These are phyloP conservation scores for Hypomecis punctinalis DNA, from an alignment of 2,888 invertebrate genomes.

Conservation along the genomic window DNA sequence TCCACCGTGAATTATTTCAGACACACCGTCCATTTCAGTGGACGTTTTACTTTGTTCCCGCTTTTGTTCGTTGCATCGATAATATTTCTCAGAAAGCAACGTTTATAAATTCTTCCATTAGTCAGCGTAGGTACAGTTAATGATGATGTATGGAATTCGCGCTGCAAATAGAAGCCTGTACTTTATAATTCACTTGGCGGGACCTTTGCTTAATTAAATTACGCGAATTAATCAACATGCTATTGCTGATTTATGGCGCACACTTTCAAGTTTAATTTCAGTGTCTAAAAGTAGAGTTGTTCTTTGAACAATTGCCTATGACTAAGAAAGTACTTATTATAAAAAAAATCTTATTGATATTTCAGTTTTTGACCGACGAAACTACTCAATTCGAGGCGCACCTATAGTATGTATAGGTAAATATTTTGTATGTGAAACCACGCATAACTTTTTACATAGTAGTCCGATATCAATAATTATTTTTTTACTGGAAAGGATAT, in stretches of 20 bases:
- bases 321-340: no score
- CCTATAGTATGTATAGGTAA: no score
- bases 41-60: conserved; percentile 65
- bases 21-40: conserved; percentile 69
- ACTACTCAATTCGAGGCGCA: no score
- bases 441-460: no score
- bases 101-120: conserved; percentile 74
- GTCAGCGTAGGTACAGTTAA: conserved; percentile 51
- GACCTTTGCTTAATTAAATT: conserved; percentile 25
- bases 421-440: no score
- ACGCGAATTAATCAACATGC: conserved; percentile 2
- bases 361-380: no score
- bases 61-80: conserved; percentile 59
- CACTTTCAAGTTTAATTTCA: no score
- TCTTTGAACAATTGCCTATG: no score
- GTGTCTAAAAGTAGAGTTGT: no score
- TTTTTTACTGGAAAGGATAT: no score
- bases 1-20: conserved; percentile 78
- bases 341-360: no score
- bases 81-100: conserved; percentile 69
- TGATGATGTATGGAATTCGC: conserved; percentile 42
- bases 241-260: not conserved
- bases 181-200: conserved; percentile 6
- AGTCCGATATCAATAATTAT: no score
- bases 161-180: conserved; percentile 29